A percentile compares a stretch with the other conserved stretches of the same genome.
phyloP scores from a whole-genome alignment of 2,888 invertebrate genomes.

The Panzeria rudis region DNA sequence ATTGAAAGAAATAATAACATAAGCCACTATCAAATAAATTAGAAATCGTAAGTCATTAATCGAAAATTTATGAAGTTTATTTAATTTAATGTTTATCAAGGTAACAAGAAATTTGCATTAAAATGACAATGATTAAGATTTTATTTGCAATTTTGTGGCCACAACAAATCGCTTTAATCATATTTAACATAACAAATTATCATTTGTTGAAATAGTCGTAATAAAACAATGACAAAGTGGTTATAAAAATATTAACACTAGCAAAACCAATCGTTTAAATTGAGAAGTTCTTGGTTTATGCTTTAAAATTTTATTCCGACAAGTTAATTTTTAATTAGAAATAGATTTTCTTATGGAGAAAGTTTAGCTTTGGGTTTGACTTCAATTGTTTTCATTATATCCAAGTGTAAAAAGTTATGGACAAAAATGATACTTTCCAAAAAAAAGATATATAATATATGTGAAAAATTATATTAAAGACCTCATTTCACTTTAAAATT shows the following conservation, averaged over 20 bases:
- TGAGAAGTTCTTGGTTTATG: too few relatives aligned
- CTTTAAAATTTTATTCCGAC: too few relatives aligned
- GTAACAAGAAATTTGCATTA: slow-evolving; percentile 71
- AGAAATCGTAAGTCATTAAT: slow-evolving; percentile 54
- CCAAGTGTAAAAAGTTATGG: too few relatives aligned
- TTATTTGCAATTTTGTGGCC: slow-evolving; percentile 37
- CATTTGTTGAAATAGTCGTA: neutral
- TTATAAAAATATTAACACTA: slow-evolving; percentile 41
- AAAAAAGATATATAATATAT: neutral
- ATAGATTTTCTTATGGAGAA: too few relatives aligned
- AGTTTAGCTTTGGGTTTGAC: too few relatives aligned
- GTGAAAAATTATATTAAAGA: neutral
- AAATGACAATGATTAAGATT: slow-evolving; percentile 66
- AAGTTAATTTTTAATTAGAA: too few relatives aligned
- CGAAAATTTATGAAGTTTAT: slow-evolving; percentile 49
- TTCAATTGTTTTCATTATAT: too few relatives aligned
- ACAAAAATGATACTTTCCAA: too few relatives aligned
- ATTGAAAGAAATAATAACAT: too few relatives aligned
- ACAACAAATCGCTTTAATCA: slow-evolving; percentile 57
- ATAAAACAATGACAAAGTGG: slow-evolving; percentile 1
- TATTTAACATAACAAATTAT: slow-evolving; percentile 54
- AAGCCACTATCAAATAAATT: slow-evolving; percentile 54
- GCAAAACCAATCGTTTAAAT: neutral
- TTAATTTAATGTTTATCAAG: slow-evolving; percentile 64
- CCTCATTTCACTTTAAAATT: neutral